phyloP scores from a whole-genome alignment of 1,140 invertebrate species.

The Cyclargus thomasi region DNA sequence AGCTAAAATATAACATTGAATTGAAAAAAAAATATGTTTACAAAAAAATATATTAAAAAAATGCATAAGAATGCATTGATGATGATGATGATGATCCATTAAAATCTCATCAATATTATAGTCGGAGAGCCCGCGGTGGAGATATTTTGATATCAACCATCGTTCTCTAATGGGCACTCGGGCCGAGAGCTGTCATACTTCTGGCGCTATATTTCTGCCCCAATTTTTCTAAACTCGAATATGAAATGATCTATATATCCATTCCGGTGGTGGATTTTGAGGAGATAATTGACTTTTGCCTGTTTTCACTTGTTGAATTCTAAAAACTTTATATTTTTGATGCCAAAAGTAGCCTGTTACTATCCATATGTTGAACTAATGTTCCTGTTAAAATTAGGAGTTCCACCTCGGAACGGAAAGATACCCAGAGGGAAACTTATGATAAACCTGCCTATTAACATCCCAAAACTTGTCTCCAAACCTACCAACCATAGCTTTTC shows the following conservation, averaged over 20 bases:
- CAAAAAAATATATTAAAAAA: neutral
- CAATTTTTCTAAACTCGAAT: neutral
- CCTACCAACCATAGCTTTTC: no score
- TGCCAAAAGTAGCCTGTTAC: no score
- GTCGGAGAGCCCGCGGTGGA: neutral
- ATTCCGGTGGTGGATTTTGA: neutral
- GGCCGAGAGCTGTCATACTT: neutral
- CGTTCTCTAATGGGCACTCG: neutral
- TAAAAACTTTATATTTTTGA: no score
- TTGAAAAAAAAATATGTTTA: no score
- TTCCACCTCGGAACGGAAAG: no score
- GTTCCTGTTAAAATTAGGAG: no score
- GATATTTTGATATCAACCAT: neutral
- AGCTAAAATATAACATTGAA: no score
- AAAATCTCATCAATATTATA: neutral
- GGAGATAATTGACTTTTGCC: neutral
- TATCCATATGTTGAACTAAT: no score
- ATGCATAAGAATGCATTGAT: neutral
- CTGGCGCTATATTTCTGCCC: neutral
- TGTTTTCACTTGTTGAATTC: no score
- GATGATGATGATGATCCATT: neutral
- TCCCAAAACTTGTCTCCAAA: no score
- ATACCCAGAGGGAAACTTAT: no score
- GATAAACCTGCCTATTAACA: no score
- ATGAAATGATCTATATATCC: neutral